phyloP scores from a whole-genome alignment of 2,113 vertebrate species.

The Strigops habroptila region DNA sequence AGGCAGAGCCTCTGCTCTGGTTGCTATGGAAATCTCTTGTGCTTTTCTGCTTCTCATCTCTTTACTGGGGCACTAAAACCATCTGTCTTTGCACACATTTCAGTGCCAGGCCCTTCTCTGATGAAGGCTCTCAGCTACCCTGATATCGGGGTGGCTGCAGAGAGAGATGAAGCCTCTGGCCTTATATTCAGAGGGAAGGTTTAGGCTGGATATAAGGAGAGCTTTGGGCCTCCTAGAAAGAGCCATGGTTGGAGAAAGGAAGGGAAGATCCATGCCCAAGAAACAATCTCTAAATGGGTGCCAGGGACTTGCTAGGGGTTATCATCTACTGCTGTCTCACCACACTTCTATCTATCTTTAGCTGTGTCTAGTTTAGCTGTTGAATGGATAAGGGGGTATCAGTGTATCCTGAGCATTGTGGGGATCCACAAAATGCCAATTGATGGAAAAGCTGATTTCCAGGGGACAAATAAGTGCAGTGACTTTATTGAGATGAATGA shows the following conservation, averaged over 20 bases:
- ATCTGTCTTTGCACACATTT: neutral
- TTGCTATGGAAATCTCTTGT: conserved; percentile 45
- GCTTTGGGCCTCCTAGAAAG: neutral
- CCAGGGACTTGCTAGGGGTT: neutral
- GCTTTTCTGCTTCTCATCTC: neutral
- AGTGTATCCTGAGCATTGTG: neutral
- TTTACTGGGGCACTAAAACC: neutral
- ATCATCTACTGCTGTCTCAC: neutral
- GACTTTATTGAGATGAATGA: neutral
- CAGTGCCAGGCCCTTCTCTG: neutral
- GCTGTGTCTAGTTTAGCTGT: neutral
- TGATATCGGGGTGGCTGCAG: neutral
- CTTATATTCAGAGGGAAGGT: neutral
- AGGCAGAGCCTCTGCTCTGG: neutral
- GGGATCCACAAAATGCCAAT: neutral
- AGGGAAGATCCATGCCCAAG: neutral
- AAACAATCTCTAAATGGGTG: neutral
- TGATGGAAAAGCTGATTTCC: neutral
- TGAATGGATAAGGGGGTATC: neutral
- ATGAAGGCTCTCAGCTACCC: neutral
- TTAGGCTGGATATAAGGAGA: neutral
- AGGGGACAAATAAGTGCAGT: neutral
- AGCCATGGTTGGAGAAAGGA: accelerated
- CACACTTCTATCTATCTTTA: neutral
- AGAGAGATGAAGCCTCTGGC: neutral